Conservation (phyloP, 2,888 invertebrate species). For the Formica aserva region DNA sequence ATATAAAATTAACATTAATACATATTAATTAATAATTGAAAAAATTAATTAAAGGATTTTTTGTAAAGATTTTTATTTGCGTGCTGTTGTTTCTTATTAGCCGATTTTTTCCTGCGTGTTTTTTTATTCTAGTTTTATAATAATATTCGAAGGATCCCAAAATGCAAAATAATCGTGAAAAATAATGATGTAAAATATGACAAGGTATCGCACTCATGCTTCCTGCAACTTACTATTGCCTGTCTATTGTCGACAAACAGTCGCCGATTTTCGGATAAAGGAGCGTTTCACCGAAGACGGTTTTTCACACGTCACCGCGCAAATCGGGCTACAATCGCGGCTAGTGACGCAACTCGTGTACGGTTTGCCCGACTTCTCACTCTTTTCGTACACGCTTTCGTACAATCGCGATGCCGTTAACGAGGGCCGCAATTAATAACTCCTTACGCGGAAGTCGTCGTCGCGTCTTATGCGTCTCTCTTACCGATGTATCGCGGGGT, state of each 20-base stretch:
- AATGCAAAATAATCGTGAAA: slow-evolving; percentile 17
- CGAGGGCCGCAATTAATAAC: slow-evolving; percentile 68
- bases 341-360: slow-evolving; percentile 57
- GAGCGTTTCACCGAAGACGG: slow-evolving; percentile 7
- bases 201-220: not conserved
- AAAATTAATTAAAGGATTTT: no score
- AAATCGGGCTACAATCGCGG: slow-evolving; percentile 26
- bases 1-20: no score
- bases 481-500: slow-evolving; percentile 21
- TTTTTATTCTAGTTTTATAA: not conserved
- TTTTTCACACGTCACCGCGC: slow-evolving; percentile 65
- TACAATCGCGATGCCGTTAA: slow-evolving; percentile 66
- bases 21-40: no score
- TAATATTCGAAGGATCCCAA: slow-evolving; percentile 51
- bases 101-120: no score
- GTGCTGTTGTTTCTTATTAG: no score
- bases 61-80: no score
- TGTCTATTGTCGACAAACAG: not conserved
- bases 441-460: slow-evolving; percentile 60
- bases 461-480: slow-evolving; percentile 45
- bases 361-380: slow-evolving; percentile 59
- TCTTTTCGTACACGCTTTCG: slow-evolving; percentile 47
- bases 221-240: slow-evolving; percentile 27
- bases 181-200: not conserved
- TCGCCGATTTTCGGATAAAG: slow-evolving; percentile 39